phyloP scores from a whole-genome alignment of 2,888 invertebrate genomes.

The Amphipoea lucens region DNA sequence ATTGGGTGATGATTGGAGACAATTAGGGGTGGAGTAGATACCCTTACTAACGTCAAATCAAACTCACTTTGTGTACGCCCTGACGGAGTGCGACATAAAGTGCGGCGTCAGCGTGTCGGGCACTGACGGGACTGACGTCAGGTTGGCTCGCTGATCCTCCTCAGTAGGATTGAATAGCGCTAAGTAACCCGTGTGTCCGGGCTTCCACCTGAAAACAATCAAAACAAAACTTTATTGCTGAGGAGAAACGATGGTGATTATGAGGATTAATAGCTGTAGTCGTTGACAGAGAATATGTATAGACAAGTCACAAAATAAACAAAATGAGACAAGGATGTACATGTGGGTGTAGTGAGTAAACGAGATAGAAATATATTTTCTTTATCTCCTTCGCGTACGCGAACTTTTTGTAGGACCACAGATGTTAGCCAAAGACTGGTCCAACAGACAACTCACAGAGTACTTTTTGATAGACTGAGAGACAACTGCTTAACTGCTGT shows the following conservation, averaged over 20 bases:
- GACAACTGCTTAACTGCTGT: too few species aligned
- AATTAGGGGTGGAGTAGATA: background rate
- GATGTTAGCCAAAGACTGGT: background rate
- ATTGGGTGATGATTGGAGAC: background rate
- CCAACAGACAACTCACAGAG: too few species aligned
- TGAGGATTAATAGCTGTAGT: too few species aligned
- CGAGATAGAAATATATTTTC: background rate
- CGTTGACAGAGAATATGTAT: too few species aligned
- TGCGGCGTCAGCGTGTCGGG: slow-evolving; percentile 91
- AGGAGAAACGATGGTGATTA: too few species aligned
- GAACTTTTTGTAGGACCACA: too few species aligned
- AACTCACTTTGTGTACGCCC: slow-evolving; percentile 76
- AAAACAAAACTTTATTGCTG: background rate
- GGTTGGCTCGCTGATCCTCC: slow-evolving; percentile 87
- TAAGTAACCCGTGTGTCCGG: slow-evolving; percentile 94
- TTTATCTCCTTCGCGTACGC: too few species aligned
- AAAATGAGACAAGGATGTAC: background rate
- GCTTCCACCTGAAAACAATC: slow-evolving; percentile 90
- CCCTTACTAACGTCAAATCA: background rate
- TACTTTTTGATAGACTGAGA: too few species aligned
- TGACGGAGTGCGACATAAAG: slow-evolving; percentile 88
- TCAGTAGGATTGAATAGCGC: slow-evolving; percentile 92
- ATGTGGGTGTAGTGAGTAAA: too few species aligned
- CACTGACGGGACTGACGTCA: slow-evolving; percentile 87
- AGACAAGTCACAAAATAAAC: background rate